Evolutionary conservation across 2,797 vertebrate genomes (phyloP).

Genomic region (Melanogrammus aeglefinus): DNA sequence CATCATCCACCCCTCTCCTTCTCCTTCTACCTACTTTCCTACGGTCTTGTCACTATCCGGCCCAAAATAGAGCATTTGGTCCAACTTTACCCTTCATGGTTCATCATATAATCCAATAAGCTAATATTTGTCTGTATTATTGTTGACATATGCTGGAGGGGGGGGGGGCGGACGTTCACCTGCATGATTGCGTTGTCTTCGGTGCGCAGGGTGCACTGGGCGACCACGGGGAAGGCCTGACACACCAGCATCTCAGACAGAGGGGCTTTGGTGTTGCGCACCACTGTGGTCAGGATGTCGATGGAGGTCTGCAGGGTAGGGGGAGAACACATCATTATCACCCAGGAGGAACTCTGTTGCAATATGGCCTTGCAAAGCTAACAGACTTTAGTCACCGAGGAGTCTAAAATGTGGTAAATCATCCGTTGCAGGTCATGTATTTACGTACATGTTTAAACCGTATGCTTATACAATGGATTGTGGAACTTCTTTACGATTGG

Average conservation of each 20-base stretch:
- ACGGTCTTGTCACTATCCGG: neutral
- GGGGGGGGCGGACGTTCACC: conserved; percentile 66
- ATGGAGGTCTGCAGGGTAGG: conserved; percentile 85
- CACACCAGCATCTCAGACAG: conserved; percentile 94
- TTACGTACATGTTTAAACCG: neutral
- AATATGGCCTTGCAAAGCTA: neutral
- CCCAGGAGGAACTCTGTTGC: neutral
- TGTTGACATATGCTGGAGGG: neutral
- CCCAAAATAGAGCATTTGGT: too few relatives aligned
- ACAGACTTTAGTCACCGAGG: neutral
- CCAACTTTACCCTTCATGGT: neutral
- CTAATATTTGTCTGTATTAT: neutral
- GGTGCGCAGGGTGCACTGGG: conserved; percentile 93
- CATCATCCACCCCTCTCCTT: too few relatives aligned
- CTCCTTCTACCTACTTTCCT: neutral
- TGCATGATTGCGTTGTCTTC: conserved; percentile 98
- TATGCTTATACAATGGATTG: neutral
- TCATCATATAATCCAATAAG: neutral
- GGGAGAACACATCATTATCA: neutral
- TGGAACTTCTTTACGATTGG: neutral
- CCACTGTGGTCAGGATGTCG: conserved; percentile 96
- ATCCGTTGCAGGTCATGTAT: neutral
- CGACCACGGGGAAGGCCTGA: conserved; percentile 94
- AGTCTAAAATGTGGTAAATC: neutral
- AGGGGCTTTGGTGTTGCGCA: conserved; percentile 92